These are phyloP conservation scores for Hanleya hanleyi DNA, from an alignment of 2,888 invertebrate genomes.

Conservation along the genomic window DNA sequence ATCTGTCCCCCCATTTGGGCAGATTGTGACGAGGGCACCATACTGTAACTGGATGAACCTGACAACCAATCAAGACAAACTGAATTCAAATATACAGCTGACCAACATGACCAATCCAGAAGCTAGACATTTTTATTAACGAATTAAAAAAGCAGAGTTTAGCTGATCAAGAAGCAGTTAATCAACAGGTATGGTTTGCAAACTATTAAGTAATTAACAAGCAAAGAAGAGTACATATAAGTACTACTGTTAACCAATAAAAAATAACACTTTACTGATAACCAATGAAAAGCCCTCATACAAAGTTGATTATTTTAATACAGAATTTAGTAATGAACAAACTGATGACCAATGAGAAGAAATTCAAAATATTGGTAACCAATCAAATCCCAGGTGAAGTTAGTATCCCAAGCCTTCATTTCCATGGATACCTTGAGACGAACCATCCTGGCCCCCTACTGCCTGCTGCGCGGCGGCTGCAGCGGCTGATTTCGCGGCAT, in stretches of 20 bases:
- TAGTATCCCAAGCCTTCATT: too few species aligned
- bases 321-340: too few species aligned
- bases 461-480: slow-evolving; percentile 56
- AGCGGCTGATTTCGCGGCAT: slow-evolving; percentile 92
- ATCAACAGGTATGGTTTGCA: too few species aligned
- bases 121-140: neutral
- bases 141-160: neutral
- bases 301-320: too few species aligned
- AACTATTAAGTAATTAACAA: too few species aligned
- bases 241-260: neutral
- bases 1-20: slow-evolving; percentile 53
- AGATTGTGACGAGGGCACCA: slow-evolving; percentile 46
- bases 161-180: too few species aligned
- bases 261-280: too few species aligned
- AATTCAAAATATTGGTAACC: too few species aligned
- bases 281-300: too few species aligned
- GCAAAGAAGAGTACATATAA: neutral
- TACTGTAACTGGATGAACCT: slow-evolving; percentile 54
- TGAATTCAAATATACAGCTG: neutral
- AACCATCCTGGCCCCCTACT: neutral
- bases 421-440: neutral
- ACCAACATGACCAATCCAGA: neutral
- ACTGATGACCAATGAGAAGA: too few species aligned
- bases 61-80: slow-evolving; percentile 16
- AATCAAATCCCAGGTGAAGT: too few species aligned